Evolutionary conservation across 1,140 invertebrate genomes (phyloP).

Genomic region (Drosophila baimaii): DNA sequence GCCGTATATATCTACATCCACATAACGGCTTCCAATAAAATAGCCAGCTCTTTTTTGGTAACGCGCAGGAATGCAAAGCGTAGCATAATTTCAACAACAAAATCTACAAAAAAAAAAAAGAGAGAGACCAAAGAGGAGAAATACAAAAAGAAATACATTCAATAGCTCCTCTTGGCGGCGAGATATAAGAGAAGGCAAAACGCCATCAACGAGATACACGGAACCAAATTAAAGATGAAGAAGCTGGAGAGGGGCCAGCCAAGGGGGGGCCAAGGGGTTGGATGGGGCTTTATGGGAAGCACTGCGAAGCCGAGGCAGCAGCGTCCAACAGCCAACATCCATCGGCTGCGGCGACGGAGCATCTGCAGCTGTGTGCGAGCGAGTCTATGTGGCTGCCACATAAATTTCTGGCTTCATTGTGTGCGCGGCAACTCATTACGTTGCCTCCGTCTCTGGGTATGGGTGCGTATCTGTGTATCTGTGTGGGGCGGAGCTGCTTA

Average conservation of each 20-base stretch:
- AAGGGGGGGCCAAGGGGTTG: not conserved
- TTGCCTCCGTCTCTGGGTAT: slow-evolving; percentile 13
- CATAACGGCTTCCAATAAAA: slow-evolving; percentile 52
- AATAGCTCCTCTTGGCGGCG: slow-evolving; percentile 66
- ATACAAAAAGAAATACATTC: slow-evolving; percentile 48
- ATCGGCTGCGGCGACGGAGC: slow-evolving; percentile 14
- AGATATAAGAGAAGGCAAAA: slow-evolving; percentile 82
- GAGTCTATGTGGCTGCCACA: slow-evolving; percentile 76
- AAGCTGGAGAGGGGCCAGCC: slow-evolving; percentile 41
- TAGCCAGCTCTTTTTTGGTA: slow-evolving; percentile 27
- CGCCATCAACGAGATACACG: slow-evolving; percentile 81
- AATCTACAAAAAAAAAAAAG: not conserved
- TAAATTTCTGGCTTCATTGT: slow-evolving; percentile 64
- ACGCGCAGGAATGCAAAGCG: slow-evolving; percentile 68
- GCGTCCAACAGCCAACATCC: slow-evolving; percentile 2
- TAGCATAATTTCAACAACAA: slow-evolving; percentile 74
- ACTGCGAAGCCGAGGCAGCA: not conserved
- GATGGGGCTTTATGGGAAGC: slow-evolving; percentile 9
- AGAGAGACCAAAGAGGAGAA: slow-evolving; percentile 34
- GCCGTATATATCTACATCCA: not conserved
- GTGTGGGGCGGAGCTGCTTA: slow-evolving; percentile 81
- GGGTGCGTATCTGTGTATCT: slow-evolving; percentile 44
- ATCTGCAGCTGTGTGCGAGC: slow-evolving; percentile 46
- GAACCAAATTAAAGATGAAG: slow-evolving; percentile 82
- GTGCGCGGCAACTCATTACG: slow-evolving; percentile 65